Evolutionary conservation across 2,797 vertebrate species (phyloP).

Genomic region (Dromococcyx pavoninus): DNA sequence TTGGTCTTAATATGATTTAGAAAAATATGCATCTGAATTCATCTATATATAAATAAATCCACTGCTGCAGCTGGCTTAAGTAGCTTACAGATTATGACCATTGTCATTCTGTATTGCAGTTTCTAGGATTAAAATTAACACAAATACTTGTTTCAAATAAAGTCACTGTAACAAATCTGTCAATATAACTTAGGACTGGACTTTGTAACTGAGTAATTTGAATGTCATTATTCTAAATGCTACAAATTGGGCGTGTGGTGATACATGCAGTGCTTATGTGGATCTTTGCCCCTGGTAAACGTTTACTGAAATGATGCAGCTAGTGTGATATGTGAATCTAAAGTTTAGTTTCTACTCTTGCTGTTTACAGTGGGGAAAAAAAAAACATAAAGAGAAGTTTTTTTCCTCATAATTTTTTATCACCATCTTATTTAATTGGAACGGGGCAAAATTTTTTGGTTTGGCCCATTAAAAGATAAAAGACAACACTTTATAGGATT

Average conservation of each 20-base stretch:
- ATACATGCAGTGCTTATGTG: neutral
- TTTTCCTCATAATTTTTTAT: neutral
- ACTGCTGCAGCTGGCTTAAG: neutral
- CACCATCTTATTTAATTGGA: neutral
- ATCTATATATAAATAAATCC: neutral
- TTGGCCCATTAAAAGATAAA: conserved; percentile 3
- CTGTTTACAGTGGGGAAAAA: neutral
- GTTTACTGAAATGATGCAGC: neutral
- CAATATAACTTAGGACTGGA: neutral
- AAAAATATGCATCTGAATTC: neutral
- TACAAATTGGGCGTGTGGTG: neutral
- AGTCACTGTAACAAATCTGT: neutral
- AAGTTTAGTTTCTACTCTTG: neutral
- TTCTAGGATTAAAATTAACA: neutral
- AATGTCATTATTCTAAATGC: neutral
- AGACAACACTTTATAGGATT: neutral
- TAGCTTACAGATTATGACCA: neutral
- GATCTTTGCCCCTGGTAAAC: neutral
- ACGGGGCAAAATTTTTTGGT: neutral
- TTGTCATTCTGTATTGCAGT: neutral
- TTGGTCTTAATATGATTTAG: neutral
- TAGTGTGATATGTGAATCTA: neutral
- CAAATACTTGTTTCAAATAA: neutral
- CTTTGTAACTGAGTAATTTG: neutral
- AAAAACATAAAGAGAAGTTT: neutral